These are phyloP conservation scores for Caradrina kadenii DNA, from an alignment of 2,888 invertebrate genomes.

Conservation along the genomic window DNA sequence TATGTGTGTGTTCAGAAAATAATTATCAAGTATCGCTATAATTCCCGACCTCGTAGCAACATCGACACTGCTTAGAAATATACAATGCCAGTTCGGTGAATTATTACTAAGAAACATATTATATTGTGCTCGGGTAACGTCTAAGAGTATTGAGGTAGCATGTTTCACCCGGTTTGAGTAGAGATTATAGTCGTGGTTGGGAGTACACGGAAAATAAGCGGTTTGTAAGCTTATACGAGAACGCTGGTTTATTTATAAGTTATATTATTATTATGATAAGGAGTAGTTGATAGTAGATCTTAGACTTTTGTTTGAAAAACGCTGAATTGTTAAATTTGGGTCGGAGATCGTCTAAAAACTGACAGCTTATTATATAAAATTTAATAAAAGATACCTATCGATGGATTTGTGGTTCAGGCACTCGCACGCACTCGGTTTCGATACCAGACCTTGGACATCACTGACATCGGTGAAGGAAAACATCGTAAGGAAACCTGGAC, in stretches of 20 bases:
- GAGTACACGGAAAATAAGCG: background rate
- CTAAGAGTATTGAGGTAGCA: conserved; percentile 1
- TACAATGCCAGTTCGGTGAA: background rate
- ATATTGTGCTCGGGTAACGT: conserved; percentile 5
- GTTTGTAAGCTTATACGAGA: background rate
- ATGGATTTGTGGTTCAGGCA: too few species aligned
- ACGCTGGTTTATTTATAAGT: background rate
- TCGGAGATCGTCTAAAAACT: too few species aligned
- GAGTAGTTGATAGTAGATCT: background rate
- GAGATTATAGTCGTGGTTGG: background rate
- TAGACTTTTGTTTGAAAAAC: background rate
- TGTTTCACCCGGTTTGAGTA: background rate
- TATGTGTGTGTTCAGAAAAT: background rate
- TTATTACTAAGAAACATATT: conserved; percentile 14
- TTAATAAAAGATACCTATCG: too few species aligned
- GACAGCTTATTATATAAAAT: too few species aligned
- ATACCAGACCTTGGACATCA: too few species aligned
- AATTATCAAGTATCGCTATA: background rate
- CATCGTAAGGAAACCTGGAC: too few species aligned
- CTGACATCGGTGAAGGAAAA: too few species aligned
- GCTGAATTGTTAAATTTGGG: too few species aligned
- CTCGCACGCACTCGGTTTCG: too few species aligned
- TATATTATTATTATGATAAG: background rate
- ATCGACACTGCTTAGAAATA: background rate
- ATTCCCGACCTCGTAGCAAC: background rate